Conservation (phyloP, 1,140 invertebrate genomes). For the Lordiphosa mommai region DNA sequence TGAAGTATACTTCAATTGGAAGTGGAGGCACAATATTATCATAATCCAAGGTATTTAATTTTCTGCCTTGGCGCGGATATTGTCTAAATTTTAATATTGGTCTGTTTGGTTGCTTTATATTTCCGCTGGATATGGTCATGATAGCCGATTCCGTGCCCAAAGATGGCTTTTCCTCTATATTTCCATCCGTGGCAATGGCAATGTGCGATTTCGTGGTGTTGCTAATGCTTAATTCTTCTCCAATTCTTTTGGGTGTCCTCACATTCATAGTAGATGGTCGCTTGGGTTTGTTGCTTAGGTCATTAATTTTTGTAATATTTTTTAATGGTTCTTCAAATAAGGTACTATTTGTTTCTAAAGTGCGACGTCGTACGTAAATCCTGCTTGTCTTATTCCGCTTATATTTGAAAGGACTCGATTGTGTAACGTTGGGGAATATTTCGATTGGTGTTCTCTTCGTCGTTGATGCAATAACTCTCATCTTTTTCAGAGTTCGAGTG, state of each 20-base stretch:
- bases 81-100: conserved; percentile 19
- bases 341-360: conserved; percentile 11
- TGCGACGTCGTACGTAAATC: conserved; percentile 25
- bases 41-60: conserved; percentile 19
- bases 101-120: conserved; percentile 15
- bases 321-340: neutral
- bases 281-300: conserved; percentile 10
- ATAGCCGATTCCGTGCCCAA: conserved; percentile 39
- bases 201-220: conserved; percentile 12
- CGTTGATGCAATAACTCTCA: conserved; percentile 15
- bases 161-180: conserved; percentile 14
- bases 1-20: conserved; percentile 42
- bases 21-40: conserved; percentile 34
- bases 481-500: conserved; percentile 26
- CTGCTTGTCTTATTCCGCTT: conserved; percentile 31
- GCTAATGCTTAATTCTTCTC: neutral
- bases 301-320: conserved; percentile 1
- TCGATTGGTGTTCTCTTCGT: conserved; percentile 22
- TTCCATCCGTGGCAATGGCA: conserved; percentile 8
- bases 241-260: conserved; percentile 1
- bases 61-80: conserved; percentile 22
- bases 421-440: conserved; percentile 11
- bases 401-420: neutral
- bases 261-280: conserved; percentile 8
- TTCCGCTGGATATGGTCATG: conserved; percentile 42